Base-by-base conservation (phyloP, 92 coral and sea anemone species). In the Heliopora coerulea region DNA sequence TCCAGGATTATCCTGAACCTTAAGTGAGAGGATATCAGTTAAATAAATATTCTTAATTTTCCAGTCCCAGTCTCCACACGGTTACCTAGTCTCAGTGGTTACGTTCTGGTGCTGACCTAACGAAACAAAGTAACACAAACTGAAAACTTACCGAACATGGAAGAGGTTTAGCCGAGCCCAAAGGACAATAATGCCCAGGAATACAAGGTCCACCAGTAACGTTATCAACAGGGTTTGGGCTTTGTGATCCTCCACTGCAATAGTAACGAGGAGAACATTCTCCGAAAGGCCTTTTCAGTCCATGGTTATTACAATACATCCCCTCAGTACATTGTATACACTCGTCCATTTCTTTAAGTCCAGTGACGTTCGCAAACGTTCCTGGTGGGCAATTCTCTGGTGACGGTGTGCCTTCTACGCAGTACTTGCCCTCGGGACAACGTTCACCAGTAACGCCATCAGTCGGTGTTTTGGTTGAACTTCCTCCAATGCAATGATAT, bases 381-480 rank as follows among this genome's bases (percentile, higher is more conserved):
- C 99, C 99, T 18, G 89, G 69, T 1, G 99, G 99, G 49, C 99
- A 95, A 77, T 87, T 86, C 56, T 87, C 91, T 11, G 99, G 99
- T 12, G 96, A 78, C 15, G 72, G 62, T 18, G 96, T 95, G 29
- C 99, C 99, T 26, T 77, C 31, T 11, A 83, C 78, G 42, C 99
- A 95, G 77, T 68, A 95, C 42, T 87, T 91, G 1, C 99, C 99
- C 59, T 75, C 83, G 12, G 99, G 99, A 72, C 99, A 95, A 48
- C 79, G 88, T 15, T 87, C 83, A 10, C 99, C 99, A 31, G 80
- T 74, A 35, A 77, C 70, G 74, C 84, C 81, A 77, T 95, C 96
- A 7, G 89, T 83, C 13, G 99, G 99, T 10, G 97, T 90, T 42
- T 88, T 87, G 19, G 96, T 88, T 68, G 68, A 76, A 56, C 96